Percentiles rank a stretch among this genome's conserved stretches.
These are phyloP conservation scores for Limulus polyphemus DNA, from an alignment of 2,888 invertebrate species.

Conservation along the genomic window DNA sequence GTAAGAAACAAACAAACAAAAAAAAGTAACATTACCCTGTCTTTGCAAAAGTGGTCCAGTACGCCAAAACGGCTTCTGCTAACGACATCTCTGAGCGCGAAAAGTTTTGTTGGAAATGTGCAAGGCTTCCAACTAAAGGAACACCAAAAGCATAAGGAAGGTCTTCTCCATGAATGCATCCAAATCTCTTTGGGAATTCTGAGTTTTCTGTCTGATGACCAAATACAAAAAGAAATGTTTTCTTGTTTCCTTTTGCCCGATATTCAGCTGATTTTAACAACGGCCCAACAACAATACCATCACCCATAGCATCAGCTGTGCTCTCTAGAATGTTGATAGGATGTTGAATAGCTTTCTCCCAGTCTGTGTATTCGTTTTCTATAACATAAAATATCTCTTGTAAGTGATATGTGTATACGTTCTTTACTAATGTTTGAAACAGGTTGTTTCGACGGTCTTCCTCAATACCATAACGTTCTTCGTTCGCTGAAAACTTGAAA, in stretches of 20 bases:
- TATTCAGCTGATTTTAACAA: slow-evolving; percentile 76
- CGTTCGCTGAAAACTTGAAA: slow-evolving; percentile 68
- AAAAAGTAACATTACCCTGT: neutral
- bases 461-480: slow-evolving; percentile 81
- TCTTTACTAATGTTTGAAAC: slow-evolving; percentile 58
- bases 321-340: slow-evolving; percentile 39
- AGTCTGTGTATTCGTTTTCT: slow-evolving; percentile 90
- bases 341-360: slow-evolving; percentile 57
- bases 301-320: slow-evolving; percentile 80
- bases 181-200: neutral
- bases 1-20: too few relatives aligned
- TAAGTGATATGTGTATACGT: slow-evolving; percentile 74
- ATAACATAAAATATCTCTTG: slow-evolving; percentile 53
- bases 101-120: neutral
- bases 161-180: neutral
- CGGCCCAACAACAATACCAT: slow-evolving; percentile 82
- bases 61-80: neutral
- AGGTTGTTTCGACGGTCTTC: slow-evolving; percentile 33
- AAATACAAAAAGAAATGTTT: slow-evolving; percentile 51
- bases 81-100: neutral
- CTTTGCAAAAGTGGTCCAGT: neutral
- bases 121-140: neutral
- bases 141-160: neutral
- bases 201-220: neutral
- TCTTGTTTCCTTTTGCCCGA: slow-evolving; percentile 48